Conservation (phyloP, 2,797 vertebrate species). For the Esox lucius region DNA sequence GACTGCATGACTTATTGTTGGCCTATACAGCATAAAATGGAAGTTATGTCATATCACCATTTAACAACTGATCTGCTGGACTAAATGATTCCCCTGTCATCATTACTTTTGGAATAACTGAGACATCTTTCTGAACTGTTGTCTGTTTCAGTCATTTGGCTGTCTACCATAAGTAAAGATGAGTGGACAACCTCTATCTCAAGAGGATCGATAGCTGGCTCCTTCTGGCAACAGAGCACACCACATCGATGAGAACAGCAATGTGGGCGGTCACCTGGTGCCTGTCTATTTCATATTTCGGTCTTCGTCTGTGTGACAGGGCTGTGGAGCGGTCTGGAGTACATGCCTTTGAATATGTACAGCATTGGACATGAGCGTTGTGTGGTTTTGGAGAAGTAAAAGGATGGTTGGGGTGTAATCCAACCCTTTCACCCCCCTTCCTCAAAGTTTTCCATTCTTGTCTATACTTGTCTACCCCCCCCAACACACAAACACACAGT, state of each 20-base stretch:
- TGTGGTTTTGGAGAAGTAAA: constrained; percentile 74
- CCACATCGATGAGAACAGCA: constrained; percentile 68
- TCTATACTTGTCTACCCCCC: constrained; percentile 51
- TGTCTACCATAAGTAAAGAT: constrained; percentile 13
- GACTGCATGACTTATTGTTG: constrained; percentile 43
- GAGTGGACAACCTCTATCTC: constrained; percentile 45
- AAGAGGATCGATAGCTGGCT: constrained; percentile 58
- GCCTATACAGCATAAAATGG: constrained; percentile 28
- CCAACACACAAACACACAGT: not conserved
- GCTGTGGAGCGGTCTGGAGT: constrained; percentile 58
- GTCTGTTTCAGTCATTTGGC: constrained; percentile 43
- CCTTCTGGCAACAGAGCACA: constrained; percentile 62
- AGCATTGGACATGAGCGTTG: constrained; percentile 69
- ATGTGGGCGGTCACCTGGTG: constrained; percentile 58
- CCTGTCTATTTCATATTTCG: constrained; percentile 75
- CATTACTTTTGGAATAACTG: not conserved
- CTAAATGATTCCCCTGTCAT: not conserved
- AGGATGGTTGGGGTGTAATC: constrained; percentile 70
- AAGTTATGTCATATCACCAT: not conserved
- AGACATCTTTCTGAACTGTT: not conserved
- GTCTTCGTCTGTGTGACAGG: constrained; percentile 71
- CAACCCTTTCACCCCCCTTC: constrained; percentile 43
- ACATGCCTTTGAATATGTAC: constrained; percentile 68
- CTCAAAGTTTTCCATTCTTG: constrained; percentile 52
- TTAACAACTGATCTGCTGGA: not conserved